Evolutionary conservation across 2,797 vertebrate genomes (phyloP).

Genomic region (Sebastes hubbsi): DNA sequence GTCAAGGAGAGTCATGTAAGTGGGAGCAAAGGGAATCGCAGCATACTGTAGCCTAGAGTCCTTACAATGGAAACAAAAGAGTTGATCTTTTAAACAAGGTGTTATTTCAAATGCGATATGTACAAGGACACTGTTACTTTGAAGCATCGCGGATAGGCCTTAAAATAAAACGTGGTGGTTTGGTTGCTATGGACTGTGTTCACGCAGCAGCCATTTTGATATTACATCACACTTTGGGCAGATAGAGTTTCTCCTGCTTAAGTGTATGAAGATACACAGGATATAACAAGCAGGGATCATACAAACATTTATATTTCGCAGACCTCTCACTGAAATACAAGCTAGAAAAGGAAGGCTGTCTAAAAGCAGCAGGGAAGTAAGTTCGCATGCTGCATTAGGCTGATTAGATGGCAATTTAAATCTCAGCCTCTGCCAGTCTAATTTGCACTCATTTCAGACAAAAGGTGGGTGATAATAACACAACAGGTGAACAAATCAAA

Average conservation of each 20-base stretch:
- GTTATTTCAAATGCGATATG: conserved; percentile 7
- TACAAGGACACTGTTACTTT: conserved; percentile 28
- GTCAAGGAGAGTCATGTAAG: conserved; percentile 65
- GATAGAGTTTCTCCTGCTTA: not conserved
- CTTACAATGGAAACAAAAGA: conserved; percentile 28
- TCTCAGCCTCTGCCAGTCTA: not conserved
- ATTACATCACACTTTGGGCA: conserved; percentile 10
- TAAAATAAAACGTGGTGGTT: conserved; percentile 45
- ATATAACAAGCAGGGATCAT: not conserved
- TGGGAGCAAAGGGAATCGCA: conserved; percentile 49
- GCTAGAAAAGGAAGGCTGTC: conserved; percentile 9
- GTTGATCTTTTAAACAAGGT: conserved; percentile 23
- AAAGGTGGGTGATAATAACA: conserved; percentile 12
- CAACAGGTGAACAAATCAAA: conserved; percentile 15
- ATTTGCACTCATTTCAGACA: conserved; percentile 18
- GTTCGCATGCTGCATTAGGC: conserved; percentile 5
- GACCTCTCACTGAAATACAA: conserved; percentile 3
- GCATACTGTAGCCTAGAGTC: conserved; percentile 37
- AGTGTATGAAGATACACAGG: not conserved
- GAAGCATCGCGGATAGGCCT: conserved; percentile 31
- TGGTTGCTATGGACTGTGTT: conserved; percentile 24
- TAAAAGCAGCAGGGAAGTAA: conserved; percentile 1
- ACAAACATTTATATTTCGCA: conserved; percentile 28
- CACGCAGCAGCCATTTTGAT: conserved; percentile 29
- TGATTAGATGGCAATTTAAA: conserved; percentile 37